These are phyloP conservation scores for Malacosoma neustria DNA, from an alignment of 2,888 invertebrate species.

Conservation along the genomic window DNA sequence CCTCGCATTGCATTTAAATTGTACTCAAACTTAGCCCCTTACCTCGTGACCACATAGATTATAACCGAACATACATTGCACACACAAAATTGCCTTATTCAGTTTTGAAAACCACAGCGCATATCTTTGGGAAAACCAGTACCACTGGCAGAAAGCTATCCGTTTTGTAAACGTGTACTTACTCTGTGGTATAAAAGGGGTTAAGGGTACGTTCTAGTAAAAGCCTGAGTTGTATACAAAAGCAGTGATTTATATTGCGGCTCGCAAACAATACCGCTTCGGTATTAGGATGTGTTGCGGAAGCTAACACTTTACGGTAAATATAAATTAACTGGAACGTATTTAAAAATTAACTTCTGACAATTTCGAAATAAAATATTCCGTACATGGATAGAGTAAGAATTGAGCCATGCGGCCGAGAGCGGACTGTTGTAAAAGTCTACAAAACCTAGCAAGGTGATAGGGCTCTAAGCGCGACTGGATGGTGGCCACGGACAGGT, in stretches of 20 bases:
- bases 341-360: too few species aligned
- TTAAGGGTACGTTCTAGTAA: constrained; percentile 34
- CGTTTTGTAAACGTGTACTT: constrained; percentile 9
- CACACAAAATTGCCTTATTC: constrained; percentile 15
- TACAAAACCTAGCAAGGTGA: too few species aligned
- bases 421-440: too few species aligned
- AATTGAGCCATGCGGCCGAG: too few species aligned
- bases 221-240: constrained; percentile 28
- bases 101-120: constrained; percentile 15
- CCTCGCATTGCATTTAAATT: constrained; percentile 14
- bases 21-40: constrained; percentile 14
- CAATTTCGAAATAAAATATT: too few species aligned
- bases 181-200: constrained; percentile 24
- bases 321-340: constrained; percentile 64
- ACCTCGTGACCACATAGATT: constrained; percentile 16
- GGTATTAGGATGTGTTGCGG: constrained; percentile 47
- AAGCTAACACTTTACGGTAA: constrained; percentile 63
- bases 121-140: constrained; percentile 9
- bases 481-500: too few species aligned
- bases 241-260: constrained; percentile 66
- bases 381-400: too few species aligned
- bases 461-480: too few species aligned
- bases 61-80: constrained; percentile 11
- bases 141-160: constrained; percentile 8
- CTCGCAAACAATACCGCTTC: constrained; percentile 57